Conservation (phyloP, 2,797 vertebrate species). For the Nannoperca australis region DNA sequence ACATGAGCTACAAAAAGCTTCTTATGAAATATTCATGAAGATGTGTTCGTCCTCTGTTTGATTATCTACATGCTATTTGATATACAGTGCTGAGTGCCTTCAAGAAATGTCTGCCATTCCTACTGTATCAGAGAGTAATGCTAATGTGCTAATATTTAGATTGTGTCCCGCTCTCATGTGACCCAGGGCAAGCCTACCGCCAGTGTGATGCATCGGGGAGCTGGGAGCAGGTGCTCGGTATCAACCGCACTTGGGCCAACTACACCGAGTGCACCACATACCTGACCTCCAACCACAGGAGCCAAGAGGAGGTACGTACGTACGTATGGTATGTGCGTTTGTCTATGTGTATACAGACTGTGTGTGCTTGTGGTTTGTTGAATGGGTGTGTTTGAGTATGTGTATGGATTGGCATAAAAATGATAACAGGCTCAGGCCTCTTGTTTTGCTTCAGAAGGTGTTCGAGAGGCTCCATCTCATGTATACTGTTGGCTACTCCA, state of each 20-base stretch:
- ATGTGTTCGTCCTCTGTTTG: not conserved
- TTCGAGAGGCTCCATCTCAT: constrained; percentile 92
- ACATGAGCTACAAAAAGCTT: too few relatives aligned
- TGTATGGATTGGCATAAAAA: not conserved
- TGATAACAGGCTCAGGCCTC: constrained; percentile 2
- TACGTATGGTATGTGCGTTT: not conserved
- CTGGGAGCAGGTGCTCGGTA: constrained; percentile 88
- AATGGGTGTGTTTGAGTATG: not conserved
- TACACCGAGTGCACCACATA: constrained; percentile 91
- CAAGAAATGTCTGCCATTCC: not conserved
- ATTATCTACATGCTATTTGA: not conserved
- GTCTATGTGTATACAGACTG: not conserved
- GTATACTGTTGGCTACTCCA: constrained; percentile 93
- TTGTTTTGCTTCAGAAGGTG: constrained; percentile 85
- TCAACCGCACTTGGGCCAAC: constrained; percentile 95
- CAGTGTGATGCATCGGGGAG: constrained; percentile 86
- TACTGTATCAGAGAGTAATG: not conserved
- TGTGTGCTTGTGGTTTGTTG: not conserved
- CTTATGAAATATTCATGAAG: too few relatives aligned
- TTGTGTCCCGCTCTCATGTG: not conserved
- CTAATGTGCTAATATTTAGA: not conserved
- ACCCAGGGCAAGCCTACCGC: constrained; percentile 89
- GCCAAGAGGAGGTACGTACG: constrained; percentile 86
- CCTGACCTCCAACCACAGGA: constrained; percentile 84
- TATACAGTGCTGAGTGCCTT: not conserved